Base-by-base conservation (phyloP, 2,888 invertebrate species). In the Junonia oenone region DNA sequence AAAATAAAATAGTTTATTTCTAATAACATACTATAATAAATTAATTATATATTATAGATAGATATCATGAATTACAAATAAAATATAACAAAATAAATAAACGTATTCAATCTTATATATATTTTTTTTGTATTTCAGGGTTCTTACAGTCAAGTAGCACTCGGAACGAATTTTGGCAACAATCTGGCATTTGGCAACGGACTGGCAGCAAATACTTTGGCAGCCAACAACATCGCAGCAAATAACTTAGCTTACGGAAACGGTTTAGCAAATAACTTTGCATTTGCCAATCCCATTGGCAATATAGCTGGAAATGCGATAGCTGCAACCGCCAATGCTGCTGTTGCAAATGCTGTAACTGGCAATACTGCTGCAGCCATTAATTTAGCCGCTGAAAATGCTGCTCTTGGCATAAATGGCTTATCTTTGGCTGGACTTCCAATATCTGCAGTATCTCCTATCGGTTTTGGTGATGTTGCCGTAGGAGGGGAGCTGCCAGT, bases 401-500 rank as follows among this genome's bases (percentile, higher is more conserved):
- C 56, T 5, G 50, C 53, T 22, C 45, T 46, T 27, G 59, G 55
- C 6, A 15, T 64, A 11, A 63, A 64, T 43, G 62, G 63, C 22
- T 26, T 68, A 33, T 60, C 67, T 17, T 46, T 66, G 1, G 59
- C 61, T 2, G 65, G 64, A 4, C 15, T 62, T 22, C 66, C 68
- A 14, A 62, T 66, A 17, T 59, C 65, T 8, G 63, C 57, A 1
- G 60, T 61, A 0, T 51, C 66, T 3, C 63, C 71, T 27, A 56
- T 68, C 5, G 79, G 78, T 0, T 78, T 71, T 27, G 82, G 83
- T 0, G 84, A 86, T 51, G 71, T 85, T 0, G 63, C 73, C 0
- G 68, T 87, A 0, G 54, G 65, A 1, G 86, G 86, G 0, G 79
- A 82, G 33, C 57, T 85, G 65, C 86, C 84, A 63, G 81, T 84